Percentiles rank a stretch among this genome's conserved stretches.
Conservation (phyloP, 2,797 vertebrate species). For the Acanthiza pusilla region DNA sequence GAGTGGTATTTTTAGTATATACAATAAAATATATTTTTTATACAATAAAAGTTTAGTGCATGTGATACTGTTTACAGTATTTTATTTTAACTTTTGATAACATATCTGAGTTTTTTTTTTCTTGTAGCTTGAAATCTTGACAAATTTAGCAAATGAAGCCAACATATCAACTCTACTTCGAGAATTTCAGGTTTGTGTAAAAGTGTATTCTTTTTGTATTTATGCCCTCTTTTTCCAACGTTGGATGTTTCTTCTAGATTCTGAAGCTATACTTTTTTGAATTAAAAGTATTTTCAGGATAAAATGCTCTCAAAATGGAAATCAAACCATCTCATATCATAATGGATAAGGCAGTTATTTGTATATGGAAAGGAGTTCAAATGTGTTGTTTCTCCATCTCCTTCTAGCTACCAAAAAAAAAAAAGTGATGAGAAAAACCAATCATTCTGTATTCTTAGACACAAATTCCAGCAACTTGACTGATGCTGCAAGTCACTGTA, state of each 20-base stretch:
- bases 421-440: not conserved
- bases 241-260: not conserved
- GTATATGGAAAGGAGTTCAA: not conserved
- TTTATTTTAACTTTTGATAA: not conserved
- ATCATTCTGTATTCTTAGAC: not conserved
- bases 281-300: not conserved
- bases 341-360: not conserved
- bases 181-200: constrained; percentile 90
- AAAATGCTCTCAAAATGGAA: not conserved
- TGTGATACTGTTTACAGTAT: not conserved
- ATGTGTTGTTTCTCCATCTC: not conserved
- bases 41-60: not conserved
- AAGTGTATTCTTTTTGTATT: not conserved
- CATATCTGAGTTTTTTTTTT: not conserved
- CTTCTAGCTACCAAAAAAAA: not conserved
- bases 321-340: not conserved
- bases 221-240: not conserved
- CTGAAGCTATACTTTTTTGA: not conserved
- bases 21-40: not conserved
- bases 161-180: constrained; percentile 95
- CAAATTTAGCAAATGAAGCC: constrained; percentile 93
- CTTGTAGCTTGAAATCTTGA: constrained; percentile 92
- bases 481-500: not conserved
- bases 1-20: not conserved
- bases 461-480: not conserved